Base-by-base conservation (phyloP, 2,113 vertebrate species). In the Halcyon malimbica region DNA sequence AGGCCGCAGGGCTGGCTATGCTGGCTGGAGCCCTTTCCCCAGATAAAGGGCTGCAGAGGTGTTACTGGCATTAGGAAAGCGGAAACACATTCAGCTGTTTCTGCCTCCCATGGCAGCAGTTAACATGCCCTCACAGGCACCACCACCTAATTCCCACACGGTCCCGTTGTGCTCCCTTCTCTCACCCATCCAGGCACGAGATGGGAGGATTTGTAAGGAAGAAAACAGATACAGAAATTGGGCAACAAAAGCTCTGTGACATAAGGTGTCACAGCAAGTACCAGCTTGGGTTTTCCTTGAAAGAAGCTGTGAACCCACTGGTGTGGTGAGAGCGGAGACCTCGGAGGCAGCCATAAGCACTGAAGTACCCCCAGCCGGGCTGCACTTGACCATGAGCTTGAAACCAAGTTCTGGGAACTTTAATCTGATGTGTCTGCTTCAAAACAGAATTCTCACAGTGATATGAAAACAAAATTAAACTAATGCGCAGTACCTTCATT, bases 311-410 rank as follows among this genome's bases (percentile, higher is more conserved):
- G 0, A 77, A 62, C 54, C 7, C 87, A 31, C 15, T 5, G 2
- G 19, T 15, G 44, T 9, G 20, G 11, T 1, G 14, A 60, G 53
- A 91, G 79, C 48, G 80, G 68, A 69, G 64, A 51, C 39, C 37
- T 50, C 3, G 0, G 7, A 3, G 11, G 17, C 20, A 26, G 23
- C 3, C 51, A 11, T 0, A 0, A 80, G 42, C 62, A 28, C n/a
- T 41, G 48, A 17, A 10, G 46, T 3, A 37, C 2, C 24, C 39
- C 23, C 2, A 18, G 18, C 13, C 10, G 4, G 54, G 69, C 64
- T 92, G 28, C 26, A 13, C 2, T 20, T 31, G 33, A n/a, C 28
- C 44, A 56, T 0, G 2, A 48, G 39, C 42, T 10, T 39, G 24
- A 37, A 63, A 77, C 21, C 14, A 17, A 41, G 5, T 8, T 59